Conservation (phyloP, 1,140 invertebrate species). For the Drosophila elegans region DNA sequence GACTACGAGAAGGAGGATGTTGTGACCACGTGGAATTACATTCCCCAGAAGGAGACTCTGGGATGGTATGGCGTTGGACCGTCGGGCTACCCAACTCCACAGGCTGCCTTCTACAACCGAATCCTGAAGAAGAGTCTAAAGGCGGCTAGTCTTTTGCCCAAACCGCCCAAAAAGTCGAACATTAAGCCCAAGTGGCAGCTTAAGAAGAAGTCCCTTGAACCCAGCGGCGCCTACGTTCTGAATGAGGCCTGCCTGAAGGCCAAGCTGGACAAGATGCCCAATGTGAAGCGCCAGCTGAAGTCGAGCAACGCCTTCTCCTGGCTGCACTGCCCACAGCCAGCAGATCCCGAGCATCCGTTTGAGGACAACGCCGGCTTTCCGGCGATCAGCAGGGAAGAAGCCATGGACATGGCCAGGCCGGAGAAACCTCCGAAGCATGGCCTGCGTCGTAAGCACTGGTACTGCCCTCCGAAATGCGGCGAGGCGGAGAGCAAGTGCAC, state of each 20-base stretch:
- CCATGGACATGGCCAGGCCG: conserved; percentile 28
- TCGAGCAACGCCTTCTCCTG: conserved; percentile 1
- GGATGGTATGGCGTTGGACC: conserved; percentile 43
- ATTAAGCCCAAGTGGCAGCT: neutral
- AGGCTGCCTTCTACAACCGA: conserved; percentile 17
- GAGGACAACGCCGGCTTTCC: neutral
- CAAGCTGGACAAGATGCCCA: conserved; percentile 51
- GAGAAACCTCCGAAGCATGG: conserved; percentile 8
- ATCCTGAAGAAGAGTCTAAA: conserved; percentile 31
- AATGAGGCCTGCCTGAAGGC: conserved; percentile 27
- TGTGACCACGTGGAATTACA: conserved; percentile 43
- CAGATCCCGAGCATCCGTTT: conserved; percentile 18
- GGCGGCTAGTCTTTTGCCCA: conserved; percentile 2
- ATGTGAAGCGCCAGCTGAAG: conserved; percentile 26
- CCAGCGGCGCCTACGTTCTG: conserved; percentile 19
- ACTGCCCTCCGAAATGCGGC: conserved; percentile 30
- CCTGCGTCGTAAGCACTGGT: conserved; percentile 6
- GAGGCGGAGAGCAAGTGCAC: conserved; percentile 50
- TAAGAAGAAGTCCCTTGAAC: neutral
- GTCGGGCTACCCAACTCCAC: neutral
- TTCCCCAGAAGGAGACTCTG: conserved; percentile 39
- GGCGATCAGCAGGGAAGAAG: neutral
- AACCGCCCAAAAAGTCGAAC: neutral
- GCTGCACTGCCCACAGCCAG: conserved; percentile 18
- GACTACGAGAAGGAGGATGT: conserved; percentile 29